These are phyloP conservation scores for Ginglymostoma cirratum DNA, from an alignment of 2,113 vertebrate species.

Conservation along the genomic window DNA sequence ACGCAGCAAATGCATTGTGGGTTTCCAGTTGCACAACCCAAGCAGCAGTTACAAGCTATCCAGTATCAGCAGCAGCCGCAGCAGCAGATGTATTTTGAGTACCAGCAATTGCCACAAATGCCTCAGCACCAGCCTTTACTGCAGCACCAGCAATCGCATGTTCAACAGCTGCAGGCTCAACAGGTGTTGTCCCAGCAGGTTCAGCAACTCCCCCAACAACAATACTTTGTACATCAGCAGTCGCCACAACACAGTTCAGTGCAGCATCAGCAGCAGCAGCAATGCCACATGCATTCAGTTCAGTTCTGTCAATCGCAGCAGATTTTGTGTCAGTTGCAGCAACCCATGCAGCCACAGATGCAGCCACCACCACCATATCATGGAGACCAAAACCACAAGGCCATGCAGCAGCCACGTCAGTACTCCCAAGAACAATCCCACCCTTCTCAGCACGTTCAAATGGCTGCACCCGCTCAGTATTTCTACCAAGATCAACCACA, in stretches of 20 bases:
- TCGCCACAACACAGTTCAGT: conserved; percentile 56
- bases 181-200: conserved; percentile 48
- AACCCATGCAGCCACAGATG: conserved; percentile 47
- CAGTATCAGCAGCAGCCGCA: conserved; percentile 55
- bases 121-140: conserved; percentile 34
- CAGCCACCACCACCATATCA: conserved; percentile 53
- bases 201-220: conserved; percentile 58
- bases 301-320: conserved; percentile 65
- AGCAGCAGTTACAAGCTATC: conserved; percentile 59
- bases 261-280: conserved; percentile 53
- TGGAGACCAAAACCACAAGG: conserved; percentile 56
- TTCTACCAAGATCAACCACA: conserved; percentile 64
- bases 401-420: conserved; percentile 55
- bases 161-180: conserved; percentile 37
- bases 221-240: conserved; percentile 61
- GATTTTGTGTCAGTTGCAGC: conserved; percentile 57
- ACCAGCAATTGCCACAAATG: conserved; percentile 34
- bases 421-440: conserved; percentile 60
- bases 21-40: conserved; percentile 56
- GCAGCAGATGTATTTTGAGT: conserved; percentile 39
- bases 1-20: conserved; percentile 58
- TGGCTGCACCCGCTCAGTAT: conserved; percentile 62
- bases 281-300: conserved; percentile 59
- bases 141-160: conserved; percentile 38
- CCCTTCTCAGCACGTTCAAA: conserved; percentile 63